Percentiles rank a stretch among this genome's conserved stretches.
Conservation (phyloP, 2,797 vertebrate species). For the Diplodus sargus region DNA sequence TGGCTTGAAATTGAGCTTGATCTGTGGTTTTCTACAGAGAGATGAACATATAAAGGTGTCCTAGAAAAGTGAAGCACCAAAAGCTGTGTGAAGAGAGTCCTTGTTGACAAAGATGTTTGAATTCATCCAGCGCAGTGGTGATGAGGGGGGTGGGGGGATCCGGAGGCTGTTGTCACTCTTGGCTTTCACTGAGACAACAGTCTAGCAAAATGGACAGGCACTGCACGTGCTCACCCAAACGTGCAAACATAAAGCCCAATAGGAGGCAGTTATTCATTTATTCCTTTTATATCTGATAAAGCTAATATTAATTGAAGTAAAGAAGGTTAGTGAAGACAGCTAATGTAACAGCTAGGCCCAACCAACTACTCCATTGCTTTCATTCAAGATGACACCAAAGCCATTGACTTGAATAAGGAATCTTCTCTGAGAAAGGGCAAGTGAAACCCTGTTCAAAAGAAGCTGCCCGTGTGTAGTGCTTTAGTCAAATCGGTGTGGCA, state of each 20-base stretch:
- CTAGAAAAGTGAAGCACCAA: conserved; percentile 46
- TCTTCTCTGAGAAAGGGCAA: conserved; percentile 75
- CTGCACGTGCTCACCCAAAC: conserved; percentile 55
- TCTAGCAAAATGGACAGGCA: conserved; percentile 62
- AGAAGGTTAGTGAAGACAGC: conserved; percentile 1
- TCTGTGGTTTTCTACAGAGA: conserved; percentile 24
- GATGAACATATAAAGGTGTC: conserved; percentile 36
- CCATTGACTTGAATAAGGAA: conserved; percentile 67
- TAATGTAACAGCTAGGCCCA: conserved; percentile 28
- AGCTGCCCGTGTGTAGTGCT: conserved; percentile 73
- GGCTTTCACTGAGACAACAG: conserved; percentile 68
- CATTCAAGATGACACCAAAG: conserved; percentile 71
- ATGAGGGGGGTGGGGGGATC: conserved; percentile 53
- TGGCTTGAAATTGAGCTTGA: conserved; percentile 10
- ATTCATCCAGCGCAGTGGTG: conserved; percentile 58
- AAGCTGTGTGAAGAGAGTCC: conserved; percentile 56
- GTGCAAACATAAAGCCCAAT: conserved; percentile 29
- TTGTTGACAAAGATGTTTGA: conserved; percentile 69
- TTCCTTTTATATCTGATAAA: fast-evolving
- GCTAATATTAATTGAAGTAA: neutral
- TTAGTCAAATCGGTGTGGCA: conserved; percentile 85
- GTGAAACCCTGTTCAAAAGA: conserved; percentile 76
- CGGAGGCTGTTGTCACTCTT: conserved; percentile 76
- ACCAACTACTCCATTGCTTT: conserved; percentile 61
- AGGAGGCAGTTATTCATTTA: conserved; percentile 4